Evolutionary conservation across 2,888 invertebrate species (phyloP), one percentile per base, ranked within the genome.

Genomic region (Calliphora vomitoria): DNA sequence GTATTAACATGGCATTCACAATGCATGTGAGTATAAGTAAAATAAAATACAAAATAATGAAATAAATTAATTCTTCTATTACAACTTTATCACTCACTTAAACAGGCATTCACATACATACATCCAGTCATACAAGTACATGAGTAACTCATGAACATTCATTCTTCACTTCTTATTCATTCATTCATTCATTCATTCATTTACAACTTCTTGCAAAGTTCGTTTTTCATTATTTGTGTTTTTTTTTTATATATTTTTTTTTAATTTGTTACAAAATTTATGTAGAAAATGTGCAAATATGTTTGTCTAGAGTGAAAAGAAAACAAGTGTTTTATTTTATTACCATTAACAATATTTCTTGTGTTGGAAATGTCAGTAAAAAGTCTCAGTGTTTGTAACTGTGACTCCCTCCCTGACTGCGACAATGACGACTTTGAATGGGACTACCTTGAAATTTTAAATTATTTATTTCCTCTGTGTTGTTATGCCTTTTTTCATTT

Each of bases 281-380:
- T 83, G 64, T 55, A 58, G 35, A 78, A 81, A 85, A 71, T 58
- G 81, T 76, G 58, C n/a, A 68, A 75, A 75, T 44, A 44, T 68
- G 35, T 66, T 35, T 75, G 35, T 66, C 47, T 75, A 38, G 20
- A 75, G 66, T 31, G 58, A 58, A 68, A 31, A 81, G 53, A 53
- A 68, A 82, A 44, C 78, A 86, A 86, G 74, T 86, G 86, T 86
- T 82, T 86, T 62, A 72, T 71, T 86, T 66, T 76, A 68, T 84
- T 85, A 31, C 74, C 44, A 68, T 68, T 58, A 68, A 74, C 41
- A 79, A 64, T 82, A 75, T 86, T 74, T 79, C 44, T 79, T 53
- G 35, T 68, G 35, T 71, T 44, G 68, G 47, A 86, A 82, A 66
- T 86, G 82, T 68, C 78, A 74, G 71, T 20, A 60, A 41, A 64